These are phyloP conservation scores for Morelia viridis DNA, from an alignment of 2,797 vertebrate genomes.

Conservation along the genomic window DNA sequence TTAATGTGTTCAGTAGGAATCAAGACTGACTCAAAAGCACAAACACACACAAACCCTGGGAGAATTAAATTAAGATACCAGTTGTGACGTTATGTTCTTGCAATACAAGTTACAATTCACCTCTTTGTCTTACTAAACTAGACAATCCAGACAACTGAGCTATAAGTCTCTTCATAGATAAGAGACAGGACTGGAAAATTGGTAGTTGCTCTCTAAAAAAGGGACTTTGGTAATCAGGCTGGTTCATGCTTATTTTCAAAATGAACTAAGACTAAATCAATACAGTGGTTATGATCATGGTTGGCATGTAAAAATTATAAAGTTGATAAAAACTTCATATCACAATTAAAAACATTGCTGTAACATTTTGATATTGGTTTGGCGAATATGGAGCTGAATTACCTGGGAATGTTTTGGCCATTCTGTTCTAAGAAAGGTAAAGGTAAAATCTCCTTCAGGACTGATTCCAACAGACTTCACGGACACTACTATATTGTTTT, in stretches of 20 bases:
- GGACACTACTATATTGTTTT: not conserved
- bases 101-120: not conserved
- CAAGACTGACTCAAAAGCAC: not conserved
- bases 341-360: not conserved
- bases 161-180: not conserved
- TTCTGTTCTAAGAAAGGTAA: not conserved
- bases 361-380: not conserved
- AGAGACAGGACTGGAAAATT: not conserved
- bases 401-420: not conserved
- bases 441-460: not conserved
- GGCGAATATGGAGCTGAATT: not conserved
- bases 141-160: not conserved
- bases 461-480: not conserved
- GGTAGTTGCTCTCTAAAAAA: not conserved
- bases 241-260: not conserved
- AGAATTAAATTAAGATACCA: not conserved
- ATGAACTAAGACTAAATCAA: not conserved
- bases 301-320: not conserved
- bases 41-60: not conserved
- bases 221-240: not conserved
- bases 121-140: not conserved
- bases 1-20: not conserved
- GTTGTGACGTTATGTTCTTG: not conserved
- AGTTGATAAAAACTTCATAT: not conserved
- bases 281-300: not conserved